Base-by-base conservation (phyloP, 2,888 invertebrate species). In the Tetragonula carbonaria region DNA sequence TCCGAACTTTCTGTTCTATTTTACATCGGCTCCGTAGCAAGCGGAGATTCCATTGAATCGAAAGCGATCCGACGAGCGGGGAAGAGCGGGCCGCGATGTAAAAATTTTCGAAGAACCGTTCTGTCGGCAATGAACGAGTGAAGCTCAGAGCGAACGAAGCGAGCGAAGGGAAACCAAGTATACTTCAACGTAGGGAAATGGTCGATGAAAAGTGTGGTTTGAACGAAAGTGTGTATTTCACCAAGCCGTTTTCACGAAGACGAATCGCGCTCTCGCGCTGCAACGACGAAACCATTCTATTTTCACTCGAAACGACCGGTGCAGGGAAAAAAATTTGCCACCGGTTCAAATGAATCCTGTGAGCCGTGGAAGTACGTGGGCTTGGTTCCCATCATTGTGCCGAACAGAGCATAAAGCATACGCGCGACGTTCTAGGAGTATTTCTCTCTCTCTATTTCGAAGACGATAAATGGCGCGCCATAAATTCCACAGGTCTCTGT, bases 361-460 rank as follows among this genome's bases (percentile, higher is more conserved):
- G 65, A 66, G 59, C 66, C 59, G 68, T 45, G 59, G 77, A 71
- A 70, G 68, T 78, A 85, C 78, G 85, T 75, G 78, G 75, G 76
- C 77, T 74, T 66, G 63, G 75, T 88, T 88, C 88, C 78, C 88
- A 87, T 71, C 79, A 88, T 88, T 88, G 88, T 88, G 68, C 62
- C 82, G 80, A 75, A 16, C 72, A 45, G 53, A 45, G 78, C 71
- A 82, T 86, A 85, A 88, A 88, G 70, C 73, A 84, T 77, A 59
- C 83, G 38, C 50, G 70, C 79, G 87, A 86, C 78, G 70, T 83
- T 73, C 82, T 68, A 78, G 72, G 57, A 65, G 45, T 55, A 68
- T 85, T 85, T 85, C 84, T 59, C 81, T 18, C 45, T 70, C 67
- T 85, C 82, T 85, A 83, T 62, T 77, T 18, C 45, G 68, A 73